phyloP scores from a whole-genome alignment of 1,140 invertebrate genomes.

The Melanaphis sacchari region DNA sequence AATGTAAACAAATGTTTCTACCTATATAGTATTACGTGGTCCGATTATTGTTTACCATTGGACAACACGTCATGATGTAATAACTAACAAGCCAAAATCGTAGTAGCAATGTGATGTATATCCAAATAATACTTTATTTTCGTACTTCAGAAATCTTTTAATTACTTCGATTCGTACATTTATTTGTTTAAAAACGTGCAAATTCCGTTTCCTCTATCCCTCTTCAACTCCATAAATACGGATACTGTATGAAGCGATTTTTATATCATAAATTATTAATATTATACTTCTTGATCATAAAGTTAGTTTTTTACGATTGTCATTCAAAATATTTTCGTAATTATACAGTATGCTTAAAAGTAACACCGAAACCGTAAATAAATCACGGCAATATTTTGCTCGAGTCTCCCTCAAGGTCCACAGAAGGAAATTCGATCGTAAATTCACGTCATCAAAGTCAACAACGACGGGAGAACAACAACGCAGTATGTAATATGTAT shows the following conservation, averaged over 20 bases:
- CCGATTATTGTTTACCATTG: no score
- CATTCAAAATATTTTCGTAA: not conserved
- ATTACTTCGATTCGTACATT: not conserved
- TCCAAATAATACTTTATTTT: not conserved
- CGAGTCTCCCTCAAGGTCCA: not conserved
- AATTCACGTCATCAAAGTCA: not conserved
- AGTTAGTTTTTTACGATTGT: not conserved
- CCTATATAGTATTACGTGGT: no score
- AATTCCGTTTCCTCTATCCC: rapidly evolving
- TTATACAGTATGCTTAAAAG: not conserved
- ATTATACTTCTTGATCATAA: not conserved
- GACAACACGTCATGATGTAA: no score
- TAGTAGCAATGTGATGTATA: not conserved
- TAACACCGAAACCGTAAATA: not conserved
- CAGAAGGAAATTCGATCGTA: not conserved
- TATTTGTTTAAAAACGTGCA: not conserved
- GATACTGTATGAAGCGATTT: not conserved
- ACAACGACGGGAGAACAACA: not conserved
- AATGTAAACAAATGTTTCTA: no score
- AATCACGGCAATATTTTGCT: not conserved
- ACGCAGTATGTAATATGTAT: no score
- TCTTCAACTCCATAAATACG: no score
- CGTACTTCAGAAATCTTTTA: not conserved
- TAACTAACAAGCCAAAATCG: no score
- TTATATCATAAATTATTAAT: not conserved